Conservation (phyloP, 2,797 vertebrate genomes). For the Etheostoma nigrum region DNA sequence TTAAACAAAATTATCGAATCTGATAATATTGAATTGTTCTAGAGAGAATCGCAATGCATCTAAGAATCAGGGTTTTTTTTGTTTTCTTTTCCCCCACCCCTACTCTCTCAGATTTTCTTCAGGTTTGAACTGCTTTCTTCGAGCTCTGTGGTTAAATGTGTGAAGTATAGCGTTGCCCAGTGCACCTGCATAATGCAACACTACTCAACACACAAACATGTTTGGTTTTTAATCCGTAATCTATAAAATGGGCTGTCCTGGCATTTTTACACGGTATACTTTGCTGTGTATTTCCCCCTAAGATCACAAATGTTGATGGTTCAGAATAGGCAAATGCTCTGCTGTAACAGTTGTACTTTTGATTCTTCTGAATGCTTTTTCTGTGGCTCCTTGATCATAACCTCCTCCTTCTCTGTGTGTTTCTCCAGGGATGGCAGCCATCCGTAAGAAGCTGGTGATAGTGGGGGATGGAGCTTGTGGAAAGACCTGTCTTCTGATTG, state of each 20-base stretch:
- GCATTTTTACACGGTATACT: not conserved
- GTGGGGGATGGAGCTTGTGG: slow-evolving; percentile 99
- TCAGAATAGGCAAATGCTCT: not conserved
- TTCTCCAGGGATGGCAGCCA: slow-evolving; percentile 94
- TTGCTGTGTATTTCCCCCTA: not conserved
- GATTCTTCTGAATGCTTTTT: not conserved
- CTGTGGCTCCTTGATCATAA: slow-evolving; percentile 8
- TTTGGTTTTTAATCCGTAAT: not conserved
- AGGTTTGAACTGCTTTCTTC: not conserved
- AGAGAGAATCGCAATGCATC: too few species aligned
- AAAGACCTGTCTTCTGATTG: slow-evolving; percentile 98
- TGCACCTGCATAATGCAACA: slow-evolving; percentile 22
- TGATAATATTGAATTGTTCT: too few species aligned
- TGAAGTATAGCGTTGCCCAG: slow-evolving; percentile 11
- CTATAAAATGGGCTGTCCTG: not conserved
- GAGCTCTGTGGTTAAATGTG: slow-evolving; percentile 26
- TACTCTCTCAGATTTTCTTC: too few species aligned
- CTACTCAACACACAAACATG: not conserved
- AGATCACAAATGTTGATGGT: not conserved
- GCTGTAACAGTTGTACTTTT: not conserved
- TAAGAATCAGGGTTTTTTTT: too few species aligned
- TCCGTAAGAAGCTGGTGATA: slow-evolving; percentile 99
- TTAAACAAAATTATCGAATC: too few species aligned
- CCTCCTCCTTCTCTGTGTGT: not conserved
- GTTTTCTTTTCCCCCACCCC: too few species aligned